phyloP scores from a whole-genome alignment of 2,797 vertebrate genomes.

The Esox lucius region DNA sequence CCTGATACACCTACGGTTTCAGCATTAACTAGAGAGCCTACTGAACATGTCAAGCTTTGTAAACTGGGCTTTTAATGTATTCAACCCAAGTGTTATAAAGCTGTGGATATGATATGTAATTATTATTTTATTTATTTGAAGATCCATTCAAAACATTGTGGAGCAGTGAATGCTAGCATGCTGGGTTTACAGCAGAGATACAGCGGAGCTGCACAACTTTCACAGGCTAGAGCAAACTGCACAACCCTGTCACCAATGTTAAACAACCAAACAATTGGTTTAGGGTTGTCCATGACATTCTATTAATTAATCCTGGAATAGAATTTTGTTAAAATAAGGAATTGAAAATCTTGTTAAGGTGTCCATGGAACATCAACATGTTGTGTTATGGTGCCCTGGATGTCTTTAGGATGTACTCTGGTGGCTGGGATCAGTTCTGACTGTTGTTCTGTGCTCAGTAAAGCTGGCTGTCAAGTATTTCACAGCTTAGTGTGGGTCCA shows the following conservation, averaged over 20 bases:
- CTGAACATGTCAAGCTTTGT: neutral
- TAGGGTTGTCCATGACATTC: neutral
- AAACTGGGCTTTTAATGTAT: neutral
- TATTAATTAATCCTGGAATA: neutral
- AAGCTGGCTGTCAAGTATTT: slow-evolving; percentile 53
- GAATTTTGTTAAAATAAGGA: neutral
- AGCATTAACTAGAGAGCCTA: neutral
- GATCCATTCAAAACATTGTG: neutral
- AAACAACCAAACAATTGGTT: neutral
- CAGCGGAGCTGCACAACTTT: neutral
- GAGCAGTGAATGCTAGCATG: neutral
- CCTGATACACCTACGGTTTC: neutral
- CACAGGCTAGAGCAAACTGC: neutral
- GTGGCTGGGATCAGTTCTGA: too few relatives aligned
- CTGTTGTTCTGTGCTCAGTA: neutral
- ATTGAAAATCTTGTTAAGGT: too few relatives aligned
- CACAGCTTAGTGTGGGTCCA: slow-evolving; percentile 52
- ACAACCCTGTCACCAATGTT: neutral
- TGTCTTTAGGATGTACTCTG: neutral
- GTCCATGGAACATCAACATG: too few relatives aligned
- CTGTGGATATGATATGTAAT: neutral
- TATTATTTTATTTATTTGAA: neutral
- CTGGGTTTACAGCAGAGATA: neutral
- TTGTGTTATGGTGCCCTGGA: too few relatives aligned
- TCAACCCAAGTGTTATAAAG: neutral